phyloP scores from a whole-genome alignment of 1,140 invertebrate species.

The Eupristina koningsbergeri region DNA sequence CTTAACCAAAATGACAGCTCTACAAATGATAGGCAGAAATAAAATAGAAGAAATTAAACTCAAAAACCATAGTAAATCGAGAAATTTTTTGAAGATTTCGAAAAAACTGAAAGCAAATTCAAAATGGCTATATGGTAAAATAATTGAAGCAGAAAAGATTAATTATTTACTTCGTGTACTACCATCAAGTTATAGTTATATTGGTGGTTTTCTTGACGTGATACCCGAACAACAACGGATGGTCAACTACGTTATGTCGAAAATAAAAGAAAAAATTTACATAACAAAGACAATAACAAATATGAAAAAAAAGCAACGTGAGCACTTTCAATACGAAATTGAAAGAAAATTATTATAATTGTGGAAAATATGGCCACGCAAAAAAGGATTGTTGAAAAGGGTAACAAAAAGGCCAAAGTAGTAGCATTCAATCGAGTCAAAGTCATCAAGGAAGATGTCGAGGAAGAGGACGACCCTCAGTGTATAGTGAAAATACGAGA shows the following conservation, averaged over 20 bases:
- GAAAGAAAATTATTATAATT: not conserved
- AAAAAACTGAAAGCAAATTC: constrained; percentile 60
- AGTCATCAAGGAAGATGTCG: too few species aligned
- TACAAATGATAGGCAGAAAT: constrained; percentile 45
- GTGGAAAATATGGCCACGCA: not conserved
- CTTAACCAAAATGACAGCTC: constrained; percentile 44
- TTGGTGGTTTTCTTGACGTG: constrained; percentile 47
- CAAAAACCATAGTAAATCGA: constrained; percentile 54
- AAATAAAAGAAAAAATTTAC: constrained; percentile 64
- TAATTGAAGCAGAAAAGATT: constrained; percentile 62
- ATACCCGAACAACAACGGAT: constrained; percentile 63
- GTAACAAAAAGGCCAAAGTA: not conserved
- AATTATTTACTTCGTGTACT: constrained; percentile 62
- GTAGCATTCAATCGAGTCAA: too few species aligned
- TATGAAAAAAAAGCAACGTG: not conserved
- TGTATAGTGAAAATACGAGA: not conserved
- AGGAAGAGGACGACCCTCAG: too few species aligned
- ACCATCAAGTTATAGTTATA: constrained; percentile 42
- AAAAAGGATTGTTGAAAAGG: not conserved
- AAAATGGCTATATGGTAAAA: constrained; percentile 57
- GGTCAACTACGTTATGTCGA: constrained; percentile 64
- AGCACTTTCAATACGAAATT: not conserved
- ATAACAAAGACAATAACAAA: not conserved
- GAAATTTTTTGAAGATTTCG: constrained; percentile 64
- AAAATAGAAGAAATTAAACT: constrained; percentile 47